Conservation (phyloP, 2,888 invertebrate genomes). For the Rhopalosiphum nymphaeae region DNA sequence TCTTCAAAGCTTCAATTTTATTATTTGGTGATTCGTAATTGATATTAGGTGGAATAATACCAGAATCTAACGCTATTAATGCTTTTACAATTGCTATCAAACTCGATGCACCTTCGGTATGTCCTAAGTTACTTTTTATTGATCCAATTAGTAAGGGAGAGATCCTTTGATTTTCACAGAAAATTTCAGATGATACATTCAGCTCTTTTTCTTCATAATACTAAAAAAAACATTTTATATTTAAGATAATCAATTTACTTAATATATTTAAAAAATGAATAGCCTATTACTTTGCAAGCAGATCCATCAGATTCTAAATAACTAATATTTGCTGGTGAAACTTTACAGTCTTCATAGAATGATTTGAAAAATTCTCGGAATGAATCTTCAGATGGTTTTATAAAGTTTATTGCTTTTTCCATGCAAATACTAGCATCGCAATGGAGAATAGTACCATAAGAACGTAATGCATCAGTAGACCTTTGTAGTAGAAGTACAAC, state of each 20-base stretch:
- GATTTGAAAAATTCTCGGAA: conserved; percentile 68
- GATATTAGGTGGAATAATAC: conserved; percentile 89
- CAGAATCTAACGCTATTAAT: conserved; percentile 91
- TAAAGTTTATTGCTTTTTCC: conserved; percentile 70
- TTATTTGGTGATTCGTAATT: conserved; percentile 89
- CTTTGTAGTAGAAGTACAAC: conserved; percentile 71
- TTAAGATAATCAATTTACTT: not conserved
- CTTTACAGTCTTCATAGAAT: conserved; percentile 72
- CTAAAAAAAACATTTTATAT: conserved; percentile 48
- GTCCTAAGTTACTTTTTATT: conserved; percentile 98
- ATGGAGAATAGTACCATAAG: conserved; percentile 73
- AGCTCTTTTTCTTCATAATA: conserved; percentile 77
- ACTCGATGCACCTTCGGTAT: conserved; percentile 93
- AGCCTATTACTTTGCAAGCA: conserved; percentile 72
- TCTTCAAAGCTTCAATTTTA: conserved; percentile 72
- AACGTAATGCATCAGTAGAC: conserved; percentile 70
- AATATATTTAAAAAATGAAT: not conserved
- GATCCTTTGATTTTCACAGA: conserved; percentile 79
- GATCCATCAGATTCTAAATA: conserved; percentile 77
- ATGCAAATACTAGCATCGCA: conserved; percentile 75
- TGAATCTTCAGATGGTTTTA: conserved; percentile 68
- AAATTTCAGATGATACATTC: conserved; percentile 90
- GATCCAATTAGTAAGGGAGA: conserved; percentile 91
- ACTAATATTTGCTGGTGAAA: conserved; percentile 72
- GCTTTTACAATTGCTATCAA: conserved; percentile 91